Conservation (phyloP, 2,797 vertebrate species). For the Enteromius afrohamiltoni region DNA sequence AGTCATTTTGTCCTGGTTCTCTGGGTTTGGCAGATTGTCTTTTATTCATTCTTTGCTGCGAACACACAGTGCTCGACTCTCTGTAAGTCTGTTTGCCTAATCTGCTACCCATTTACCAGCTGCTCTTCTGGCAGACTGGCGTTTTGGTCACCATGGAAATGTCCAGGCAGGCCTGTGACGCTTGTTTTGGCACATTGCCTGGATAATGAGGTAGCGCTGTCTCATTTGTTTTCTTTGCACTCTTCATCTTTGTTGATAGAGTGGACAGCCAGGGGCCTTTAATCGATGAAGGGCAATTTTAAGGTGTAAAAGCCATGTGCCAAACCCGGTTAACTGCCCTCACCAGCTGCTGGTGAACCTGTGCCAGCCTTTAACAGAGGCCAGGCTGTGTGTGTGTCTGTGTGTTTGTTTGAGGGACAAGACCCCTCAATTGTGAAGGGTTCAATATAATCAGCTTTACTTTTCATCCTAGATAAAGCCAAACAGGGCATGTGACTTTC, state of each 20-base stretch:
- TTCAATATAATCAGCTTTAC: slow-evolving; percentile 12
- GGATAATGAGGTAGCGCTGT: slow-evolving; percentile 35
- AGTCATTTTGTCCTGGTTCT: slow-evolving; percentile 46
- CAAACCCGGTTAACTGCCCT: slow-evolving; percentile 44
- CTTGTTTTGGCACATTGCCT: slow-evolving; percentile 44
- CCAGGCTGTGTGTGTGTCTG: neutral
- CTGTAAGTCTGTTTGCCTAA: slow-evolving; percentile 45
- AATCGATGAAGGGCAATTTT: slow-evolving; percentile 48
- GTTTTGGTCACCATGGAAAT: slow-evolving; percentile 48
- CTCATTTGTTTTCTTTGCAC: slow-evolving; percentile 45
- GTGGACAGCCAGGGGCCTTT: slow-evolving; percentile 19
- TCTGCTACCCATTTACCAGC: slow-evolving; percentile 56
- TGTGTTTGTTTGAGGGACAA: neutral
- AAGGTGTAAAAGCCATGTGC: slow-evolving; percentile 42
- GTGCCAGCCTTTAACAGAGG: slow-evolving; percentile 31
- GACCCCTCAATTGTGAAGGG: slow-evolving; percentile 1
- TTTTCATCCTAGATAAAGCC: neutral
- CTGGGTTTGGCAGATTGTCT: slow-evolving; percentile 50
- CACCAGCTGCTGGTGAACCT: slow-evolving; percentile 43
- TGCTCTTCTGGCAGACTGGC: slow-evolving; percentile 50
- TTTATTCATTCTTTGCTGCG: slow-evolving; percentile 44
- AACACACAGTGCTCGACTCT: slow-evolving; percentile 35
- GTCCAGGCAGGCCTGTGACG: slow-evolving; percentile 40
- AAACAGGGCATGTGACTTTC: neutral
- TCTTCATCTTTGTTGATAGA: slow-evolving; percentile 54